phyloP scores from a whole-genome alignment of 2,113 vertebrate species.

The Oxyruncus cristatus region DNA sequence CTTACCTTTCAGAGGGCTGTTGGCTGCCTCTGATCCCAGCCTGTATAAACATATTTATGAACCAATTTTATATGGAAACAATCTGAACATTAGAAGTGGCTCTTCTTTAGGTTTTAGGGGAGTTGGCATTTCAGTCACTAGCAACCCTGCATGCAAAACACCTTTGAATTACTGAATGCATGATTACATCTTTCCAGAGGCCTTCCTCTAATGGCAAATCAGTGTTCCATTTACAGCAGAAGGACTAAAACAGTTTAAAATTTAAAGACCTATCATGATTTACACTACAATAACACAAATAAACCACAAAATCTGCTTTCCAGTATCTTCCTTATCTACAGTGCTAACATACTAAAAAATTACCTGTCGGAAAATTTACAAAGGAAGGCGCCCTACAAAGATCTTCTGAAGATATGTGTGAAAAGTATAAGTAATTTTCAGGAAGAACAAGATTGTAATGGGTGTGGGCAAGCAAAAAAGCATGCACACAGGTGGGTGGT shows the following conservation, averaged over 20 bases:
- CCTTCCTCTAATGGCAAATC: conserved; percentile 11
- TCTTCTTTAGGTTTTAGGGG: neutral
- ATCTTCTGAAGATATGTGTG: neutral
- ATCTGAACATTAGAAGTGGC: neutral
- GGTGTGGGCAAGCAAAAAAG: neutral
- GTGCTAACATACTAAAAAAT: neutral
- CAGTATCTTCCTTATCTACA: neutral
- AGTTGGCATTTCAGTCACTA: neutral
- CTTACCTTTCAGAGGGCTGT: neutral
- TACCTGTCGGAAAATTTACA: neutral
- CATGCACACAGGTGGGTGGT: neutral
- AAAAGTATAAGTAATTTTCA: neutral
- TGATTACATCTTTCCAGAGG: neutral
- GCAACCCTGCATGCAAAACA: neutral
- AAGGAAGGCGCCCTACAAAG: neutral
- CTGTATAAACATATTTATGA: neutral
- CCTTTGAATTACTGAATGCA: neutral
- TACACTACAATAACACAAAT: neutral
- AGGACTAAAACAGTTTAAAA: neutral
- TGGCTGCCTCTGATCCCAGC: neutral
- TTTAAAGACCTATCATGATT: neutral
- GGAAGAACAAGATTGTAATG: neutral
- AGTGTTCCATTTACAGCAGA: neutral
- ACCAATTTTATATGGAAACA: neutral
- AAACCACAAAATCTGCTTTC: neutral